phyloP scores from a whole-genome alignment of 2,888 invertebrate genomes.

The Teinopalpus imperialis region DNA sequence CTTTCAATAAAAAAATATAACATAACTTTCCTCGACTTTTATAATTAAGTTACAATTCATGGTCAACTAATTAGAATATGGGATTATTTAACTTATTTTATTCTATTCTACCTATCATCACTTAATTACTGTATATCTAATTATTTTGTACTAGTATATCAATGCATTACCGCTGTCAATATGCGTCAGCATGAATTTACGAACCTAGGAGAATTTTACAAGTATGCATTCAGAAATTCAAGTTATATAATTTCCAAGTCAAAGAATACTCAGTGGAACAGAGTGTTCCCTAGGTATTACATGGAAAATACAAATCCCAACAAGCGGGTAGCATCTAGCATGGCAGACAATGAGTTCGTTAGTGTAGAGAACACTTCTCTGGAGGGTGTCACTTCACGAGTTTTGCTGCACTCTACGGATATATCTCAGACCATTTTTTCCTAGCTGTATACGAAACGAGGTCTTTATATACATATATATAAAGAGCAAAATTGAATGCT shows the following conservation, averaged over 20 bases:
- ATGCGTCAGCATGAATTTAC: too few relatives aligned
- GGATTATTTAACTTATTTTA: too few relatives aligned
- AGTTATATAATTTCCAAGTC: slow-evolving; percentile 17
- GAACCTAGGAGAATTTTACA: too few relatives aligned
- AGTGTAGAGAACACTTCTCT: slow-evolving; percentile 58
- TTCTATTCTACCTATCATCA: too few relatives aligned
- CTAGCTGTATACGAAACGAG: slow-evolving; percentile 1
- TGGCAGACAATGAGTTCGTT: slow-evolving; percentile 72
- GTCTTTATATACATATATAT: slow-evolving; percentile 3
- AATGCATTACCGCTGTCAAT: too few relatives aligned
- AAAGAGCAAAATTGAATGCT: slow-evolving; percentile 15
- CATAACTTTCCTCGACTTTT: too few relatives aligned
- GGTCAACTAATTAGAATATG: too few relatives aligned
- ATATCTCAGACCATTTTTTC: slow-evolving; percentile 19
- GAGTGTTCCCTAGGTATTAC: slow-evolving; percentile 21
- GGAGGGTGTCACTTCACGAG: slow-evolving; percentile 60
- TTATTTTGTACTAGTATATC: too few relatives aligned
- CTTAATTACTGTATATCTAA: too few relatives aligned
- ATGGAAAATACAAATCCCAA: slow-evolving; percentile 28
- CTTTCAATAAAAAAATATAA: too few relatives aligned
- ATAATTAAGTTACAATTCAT: too few relatives aligned
- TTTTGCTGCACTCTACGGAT: slow-evolving; percentile 31
- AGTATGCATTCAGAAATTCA: too few relatives aligned
- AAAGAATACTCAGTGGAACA: slow-evolving; percentile 15
- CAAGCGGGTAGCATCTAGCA: slow-evolving; percentile 28